Base-by-base conservation (phyloP, 1,140 invertebrate genomes). In the Octopus bimaculoides region DNA sequence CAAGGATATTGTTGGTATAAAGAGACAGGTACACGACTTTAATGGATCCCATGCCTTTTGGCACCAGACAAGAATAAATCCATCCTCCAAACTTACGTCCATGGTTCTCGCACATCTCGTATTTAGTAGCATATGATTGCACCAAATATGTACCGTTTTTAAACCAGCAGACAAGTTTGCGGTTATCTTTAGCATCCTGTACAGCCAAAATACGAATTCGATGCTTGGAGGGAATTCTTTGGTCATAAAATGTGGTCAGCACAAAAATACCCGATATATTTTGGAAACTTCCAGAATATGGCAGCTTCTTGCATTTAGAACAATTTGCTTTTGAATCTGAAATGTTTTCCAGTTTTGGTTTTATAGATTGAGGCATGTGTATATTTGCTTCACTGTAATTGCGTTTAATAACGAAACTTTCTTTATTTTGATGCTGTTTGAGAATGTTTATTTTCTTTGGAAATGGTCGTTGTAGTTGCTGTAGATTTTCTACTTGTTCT, bases 31-130 rank as follows among this genome's bases (percentile, higher is more conserved):
- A 41, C 26, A 41, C 26, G 3, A 41, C 26, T 41, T 41, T 41
- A 3, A 41, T 41, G 1, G 26, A 41, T 41, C 1, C 26, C 26
- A 41, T 41, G 26, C 80, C 54, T 20, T 75, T 14, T 5, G 88
- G 85, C 9, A 89, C 75, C 10, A 69, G 53, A 81, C 87, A 89
- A 7, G 85, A 85, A 52, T 88, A 84, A 75, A 88, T 86, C 84
- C 84, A 88, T 12, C 88, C 88, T 53, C 86, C 88, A 77, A 84
- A 88, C 9, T 76, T 75, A 75, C 85, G 85, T 4, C 84, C 85
- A 79, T 89, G 89, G 80, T 89, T 89, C 79, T 89, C 89, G 80
- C 87, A 86, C 85, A 89, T 87, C 81, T 88, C 86, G 77, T 88
- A 87, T 26, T 79, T 79, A 4, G 82, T 75, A 12, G 86, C 81